These are phyloP conservation scores for Eupithecia subumbrata DNA, from an alignment of 2,888 invertebrate genomes.

Conservation along the genomic window DNA sequence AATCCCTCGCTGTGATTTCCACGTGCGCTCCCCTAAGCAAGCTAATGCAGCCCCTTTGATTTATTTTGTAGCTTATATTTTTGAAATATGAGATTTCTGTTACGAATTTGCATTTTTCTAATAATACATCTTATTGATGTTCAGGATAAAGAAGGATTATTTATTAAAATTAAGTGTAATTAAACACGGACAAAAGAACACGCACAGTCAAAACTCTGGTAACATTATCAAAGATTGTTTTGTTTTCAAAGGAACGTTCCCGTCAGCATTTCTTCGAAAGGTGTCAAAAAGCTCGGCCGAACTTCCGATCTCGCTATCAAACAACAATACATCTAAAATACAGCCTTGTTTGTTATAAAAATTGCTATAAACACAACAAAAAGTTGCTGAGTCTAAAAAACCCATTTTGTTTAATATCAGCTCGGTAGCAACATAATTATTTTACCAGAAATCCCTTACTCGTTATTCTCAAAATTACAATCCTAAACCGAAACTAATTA, in stretches of 20 bases:
- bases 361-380: not conserved
- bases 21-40: slow-evolving; percentile 35
- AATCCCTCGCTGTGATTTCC: slow-evolving; percentile 59
- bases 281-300: not conserved
- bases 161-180: not conserved
- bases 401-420: not conserved
- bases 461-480: slow-evolving; percentile 12
- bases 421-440: slow-evolving; percentile 8
- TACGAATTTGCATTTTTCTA: not conserved
- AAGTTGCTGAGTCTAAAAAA: not conserved
- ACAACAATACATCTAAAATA: not conserved
- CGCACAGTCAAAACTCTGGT: not conserved
- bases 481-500: slow-evolving; percentile 16
- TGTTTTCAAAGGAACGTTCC: not conserved
- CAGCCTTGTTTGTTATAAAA: not conserved
- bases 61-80: slow-evolving; percentile 19
- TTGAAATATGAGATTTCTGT: not conserved
- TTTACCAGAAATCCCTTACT: slow-evolving; percentile 10
- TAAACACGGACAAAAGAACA: not conserved
- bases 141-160: not conserved
- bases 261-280: not conserved
- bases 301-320: not conserved
- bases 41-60: slow-evolving; percentile 21
- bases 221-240: not conserved
- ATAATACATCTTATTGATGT: too few species aligned